phyloP scores from a whole-genome alignment of 2,888 invertebrate genomes.

The Chorisops tibialis region DNA sequence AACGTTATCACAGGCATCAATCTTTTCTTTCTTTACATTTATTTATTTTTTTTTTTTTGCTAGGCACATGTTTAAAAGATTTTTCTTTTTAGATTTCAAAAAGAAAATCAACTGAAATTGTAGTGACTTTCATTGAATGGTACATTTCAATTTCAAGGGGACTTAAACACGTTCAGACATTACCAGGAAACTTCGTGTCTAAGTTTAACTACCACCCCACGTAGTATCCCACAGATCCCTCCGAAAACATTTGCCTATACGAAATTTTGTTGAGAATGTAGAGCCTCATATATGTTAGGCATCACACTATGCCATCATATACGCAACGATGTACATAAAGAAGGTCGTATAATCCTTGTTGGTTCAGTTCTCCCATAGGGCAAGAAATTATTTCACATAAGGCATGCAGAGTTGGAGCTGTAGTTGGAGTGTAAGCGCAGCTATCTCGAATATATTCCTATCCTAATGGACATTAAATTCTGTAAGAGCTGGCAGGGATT shows the following conservation, averaged over 20 bases:
- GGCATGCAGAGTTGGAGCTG: neutral
- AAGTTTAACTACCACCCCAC: neutral
- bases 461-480: constrained; percentile 11
- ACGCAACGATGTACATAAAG: no score
- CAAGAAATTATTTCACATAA: neutral
- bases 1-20: neutral
- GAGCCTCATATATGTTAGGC: no score
- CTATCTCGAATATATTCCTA: constrained; percentile 1
- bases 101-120: constrained; percentile 10
- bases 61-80: no score
- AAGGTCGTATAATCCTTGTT: neutral
- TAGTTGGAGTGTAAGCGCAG: neutral
- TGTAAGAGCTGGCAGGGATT: constrained; percentile 1
- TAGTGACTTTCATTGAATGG: constrained; percentile 5
- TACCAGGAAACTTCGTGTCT: neutral
- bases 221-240: neutral
- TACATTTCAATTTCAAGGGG: constrained; percentile 18
- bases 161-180: neutral
- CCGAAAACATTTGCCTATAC: neutral
- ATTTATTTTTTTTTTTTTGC: neutral
- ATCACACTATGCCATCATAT: no score
- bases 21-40: neutral
- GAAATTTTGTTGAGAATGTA: no score
- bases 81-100: neutral
- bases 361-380: neutral